Percentiles rank a stretch among this genome's conserved stretches.
These are phyloP conservation scores for Diachasmimorpha longicaudata DNA, from an alignment of 1,140 invertebrate genomes.

Conservation along the genomic window DNA sequence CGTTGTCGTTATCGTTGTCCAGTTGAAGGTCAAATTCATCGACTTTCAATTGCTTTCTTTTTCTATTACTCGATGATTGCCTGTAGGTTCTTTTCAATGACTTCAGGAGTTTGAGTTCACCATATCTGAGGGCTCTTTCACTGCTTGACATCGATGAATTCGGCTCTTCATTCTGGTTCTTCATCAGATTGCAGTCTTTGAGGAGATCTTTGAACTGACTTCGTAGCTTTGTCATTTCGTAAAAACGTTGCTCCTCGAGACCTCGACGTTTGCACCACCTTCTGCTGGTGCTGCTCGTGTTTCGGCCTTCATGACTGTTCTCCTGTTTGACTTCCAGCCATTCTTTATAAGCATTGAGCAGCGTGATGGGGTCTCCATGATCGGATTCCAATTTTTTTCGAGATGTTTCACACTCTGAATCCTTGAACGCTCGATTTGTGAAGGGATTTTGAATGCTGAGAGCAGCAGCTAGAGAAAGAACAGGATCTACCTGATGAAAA, in stretches of 20 bases:
- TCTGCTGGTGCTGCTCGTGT: constrained; percentile 57
- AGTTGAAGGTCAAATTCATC: constrained; percentile 62
- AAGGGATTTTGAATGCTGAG: constrained; percentile 94
- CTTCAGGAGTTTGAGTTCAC: constrained; percentile 85
- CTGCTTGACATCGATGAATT: constrained; percentile 71
- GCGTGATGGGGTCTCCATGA: constrained; percentile 94
- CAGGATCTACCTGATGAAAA: constrained; percentile 90
- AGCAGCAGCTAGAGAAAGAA: constrained; percentile 88
- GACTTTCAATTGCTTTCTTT: constrained; percentile 78
- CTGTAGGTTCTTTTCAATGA: constrained; percentile 73
- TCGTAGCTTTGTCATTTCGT: constrained; percentile 93
- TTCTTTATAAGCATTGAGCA: constrained; percentile 87
- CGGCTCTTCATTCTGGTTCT: constrained; percentile 57
- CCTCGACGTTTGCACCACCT: constrained; percentile 89
- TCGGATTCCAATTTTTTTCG: constrained; percentile 86
- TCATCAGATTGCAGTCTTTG: constrained; percentile 75
- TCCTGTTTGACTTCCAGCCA: constrained; percentile 83
- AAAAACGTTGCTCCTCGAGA: constrained; percentile 95
- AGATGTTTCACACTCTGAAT: constrained; percentile 82
- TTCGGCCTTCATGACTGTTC: constrained; percentile 42
- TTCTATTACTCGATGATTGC: constrained; percentile 68
- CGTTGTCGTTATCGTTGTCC: constrained; percentile 66
- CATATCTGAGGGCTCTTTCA: constrained; percentile 81
- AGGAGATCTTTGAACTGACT: constrained; percentile 88
- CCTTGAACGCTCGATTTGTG: constrained; percentile 85